These are phyloP conservation scores for Drosophila miranda DNA, from an alignment of 1,140 invertebrate species.

Conservation along the genomic window DNA sequence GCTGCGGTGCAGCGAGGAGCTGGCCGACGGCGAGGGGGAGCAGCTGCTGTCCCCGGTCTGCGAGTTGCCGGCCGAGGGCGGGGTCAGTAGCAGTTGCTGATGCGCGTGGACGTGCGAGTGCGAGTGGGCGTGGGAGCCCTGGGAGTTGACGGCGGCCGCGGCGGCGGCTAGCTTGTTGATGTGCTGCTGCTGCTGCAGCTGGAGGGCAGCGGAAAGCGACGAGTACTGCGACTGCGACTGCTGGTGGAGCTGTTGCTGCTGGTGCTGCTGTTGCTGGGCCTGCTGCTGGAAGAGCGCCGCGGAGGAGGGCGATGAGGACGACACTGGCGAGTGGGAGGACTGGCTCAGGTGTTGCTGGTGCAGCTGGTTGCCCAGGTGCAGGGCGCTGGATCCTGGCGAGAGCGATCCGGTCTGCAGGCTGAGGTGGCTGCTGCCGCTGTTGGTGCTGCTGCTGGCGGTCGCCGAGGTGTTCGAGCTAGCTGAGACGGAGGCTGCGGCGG, in stretches of 20 bases:
- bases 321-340: slow-evolving; percentile 77
- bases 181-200: slow-evolving; percentile 77
- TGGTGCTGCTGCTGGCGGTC: slow-evolving; percentile 71
- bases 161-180: slow-evolving; percentile 77
- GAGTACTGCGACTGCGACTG: slow-evolving; percentile 63
- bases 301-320: slow-evolving; percentile 76
- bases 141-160: slow-evolving; percentile 67
- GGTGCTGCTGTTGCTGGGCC: slow-evolving; percentile 55
- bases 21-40: slow-evolving; percentile 84
- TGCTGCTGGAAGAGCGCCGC: slow-evolving; percentile 41
- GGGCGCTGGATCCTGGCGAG: slow-evolving; percentile 62
- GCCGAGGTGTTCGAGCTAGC: slow-evolving; percentile 69
- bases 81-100: slow-evolving; percentile 79
- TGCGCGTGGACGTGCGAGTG: slow-evolving; percentile 83
- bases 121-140: slow-evolving; percentile 73
- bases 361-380: slow-evolving; percentile 48
- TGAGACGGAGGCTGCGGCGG: slow-evolving; percentile 76
- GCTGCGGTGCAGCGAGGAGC: slow-evolving; percentile 84
- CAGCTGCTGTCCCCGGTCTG: slow-evolving; percentile 82
- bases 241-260: slow-evolving; percentile 62
- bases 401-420: slow-evolving; percentile 82
- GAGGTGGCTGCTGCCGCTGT: slow-evolving; percentile 81
- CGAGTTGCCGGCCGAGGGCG: slow-evolving; percentile 79
- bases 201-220: slow-evolving; percentile 72
- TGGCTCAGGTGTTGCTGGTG: slow-evolving; percentile 67